Percentiles rank a stretch among this genome's conserved stretches.
phyloP scores from a whole-genome alignment of 2,888 invertebrate genomes.

The Mystacides longicornis region DNA sequence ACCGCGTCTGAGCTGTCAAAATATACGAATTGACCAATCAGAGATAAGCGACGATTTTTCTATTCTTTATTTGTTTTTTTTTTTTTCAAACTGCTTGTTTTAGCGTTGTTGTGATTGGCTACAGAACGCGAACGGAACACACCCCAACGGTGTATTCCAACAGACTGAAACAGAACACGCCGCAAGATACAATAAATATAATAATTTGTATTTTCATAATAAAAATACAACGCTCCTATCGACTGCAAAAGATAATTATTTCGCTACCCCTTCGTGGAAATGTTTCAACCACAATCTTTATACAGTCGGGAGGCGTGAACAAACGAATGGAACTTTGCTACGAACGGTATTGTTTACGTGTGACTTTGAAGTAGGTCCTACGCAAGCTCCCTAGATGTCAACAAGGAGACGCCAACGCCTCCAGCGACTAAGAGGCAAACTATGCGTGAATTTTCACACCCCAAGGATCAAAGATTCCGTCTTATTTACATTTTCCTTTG shows the following conservation, averaged over 20 bases:
- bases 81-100: too few species aligned
- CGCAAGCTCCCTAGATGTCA: background rate
- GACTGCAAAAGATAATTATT: background rate
- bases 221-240: background rate
- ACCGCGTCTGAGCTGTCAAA: background rate
- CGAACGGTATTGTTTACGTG: background rate
- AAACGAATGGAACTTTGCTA: background rate
- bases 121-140: too few species aligned
- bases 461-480: background rate
- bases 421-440: background rate
- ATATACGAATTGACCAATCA: background rate
- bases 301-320: too few species aligned
- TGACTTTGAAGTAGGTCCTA: background rate
- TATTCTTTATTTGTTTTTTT: too few species aligned
- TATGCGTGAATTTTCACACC: constrained; percentile 1
- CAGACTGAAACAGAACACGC: background rate
- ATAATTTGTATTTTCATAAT: background rate
- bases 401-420: background rate
- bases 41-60: too few species aligned
- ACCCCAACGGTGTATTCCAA: background rate
- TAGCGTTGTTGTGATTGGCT: too few species aligned
- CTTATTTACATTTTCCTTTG: too few species aligned
- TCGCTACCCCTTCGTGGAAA: background rate
- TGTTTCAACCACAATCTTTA: background rate
- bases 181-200: too few species aligned